Base-by-base conservation (phyloP, 2,888 invertebrate species). In the Phoenoteleia sp. region DNA sequence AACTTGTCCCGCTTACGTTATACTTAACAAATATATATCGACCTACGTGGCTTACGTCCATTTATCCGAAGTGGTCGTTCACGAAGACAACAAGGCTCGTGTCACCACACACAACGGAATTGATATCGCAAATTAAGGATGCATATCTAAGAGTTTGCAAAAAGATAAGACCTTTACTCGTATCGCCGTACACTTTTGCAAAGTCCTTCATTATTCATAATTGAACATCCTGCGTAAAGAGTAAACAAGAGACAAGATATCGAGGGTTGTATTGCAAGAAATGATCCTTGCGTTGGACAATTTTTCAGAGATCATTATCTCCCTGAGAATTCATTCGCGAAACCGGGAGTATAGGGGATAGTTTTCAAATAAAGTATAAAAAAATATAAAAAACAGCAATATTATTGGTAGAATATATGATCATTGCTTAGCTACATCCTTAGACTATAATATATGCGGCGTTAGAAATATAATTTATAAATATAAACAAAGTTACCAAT, bases 101-200 rank as follows among this genome's bases (percentile, higher is more conserved):
- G 77, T 82, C 76, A 60, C 49, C 42, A 49, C 27, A 42, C 21
- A 25, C 27, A 27, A 29, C 56, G 39, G 64, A 79, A 84, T 81
- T 77, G 81, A 81, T 84, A 81, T 67, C 75, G 67, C 76, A 76
- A 77, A 84, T 81, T 75, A 71, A 58, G 76, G 52, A 72, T 72
- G 64, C 64, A 66, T 56, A 60, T 54, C 23, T 67, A 56, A 69
- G 62, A 67, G 62, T 74, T 62, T 15, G 39, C 49, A 54, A 72
- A 64, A 54, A 72, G 80, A 81, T 77, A 69, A 84, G 54, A 15
- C 23, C 29, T 67, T 77, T 64, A 36, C 64, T 60, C 72, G 56
- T 60, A 74, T 69, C 79, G 62, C 15, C 17, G 58, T 15, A 25
- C 15, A 56, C 15, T 66, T 75, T 84, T 17, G n/a, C 60, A 23